Base-by-base conservation (phyloP, 35 echinoderm and acorn worm species). In the Diadema setosum region DNA sequence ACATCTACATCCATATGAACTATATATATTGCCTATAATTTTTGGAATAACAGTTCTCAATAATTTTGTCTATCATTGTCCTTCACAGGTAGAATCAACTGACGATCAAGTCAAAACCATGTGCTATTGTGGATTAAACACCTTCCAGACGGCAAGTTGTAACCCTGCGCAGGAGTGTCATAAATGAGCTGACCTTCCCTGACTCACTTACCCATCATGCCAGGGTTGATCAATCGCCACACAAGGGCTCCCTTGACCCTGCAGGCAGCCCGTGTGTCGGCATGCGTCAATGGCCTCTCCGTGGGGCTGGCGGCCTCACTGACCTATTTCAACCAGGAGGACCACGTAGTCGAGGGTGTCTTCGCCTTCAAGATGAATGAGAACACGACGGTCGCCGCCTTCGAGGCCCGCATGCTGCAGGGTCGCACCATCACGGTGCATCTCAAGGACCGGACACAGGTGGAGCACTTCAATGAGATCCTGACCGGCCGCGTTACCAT, bases 281-380 rank as follows among this genome's bases (percentile, higher is more conserved):
- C 92, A 1, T 92, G 89, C 46, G 92, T 99, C 25, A 99, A 99
- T 56, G 96, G 96, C 3, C 73, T 95, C 26, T 99, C 96, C 23
- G 67, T 94, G 5, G 96, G 93, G 1, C 81, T 94, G 2, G 89
- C 96, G 9, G 90, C 96, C 5, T 92, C 96, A 0, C 59, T 99
- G 6, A 94, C 96, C 11, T 99, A 99, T 69, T 94, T 86, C 64
- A 99, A 94, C 42, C 84, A 94, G 17, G 96, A 99, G 49, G 96
- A 99, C 80, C 96, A 99, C 56, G 89, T 99, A 2, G 96, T 99
- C 11, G 96, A 99, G 65, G 96, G 96, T 1, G 82, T 99, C 4
- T 99, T 94, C 57, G 87, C 89, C 43, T 81, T 99, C 45, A 82
- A 85, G 5, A 67, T 99, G 41, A 82, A 95, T 65, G 93, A 99